Evolutionary conservation across 2,888 invertebrate species (phyloP).

Genomic region (Drosophila paranaensis): DNA sequence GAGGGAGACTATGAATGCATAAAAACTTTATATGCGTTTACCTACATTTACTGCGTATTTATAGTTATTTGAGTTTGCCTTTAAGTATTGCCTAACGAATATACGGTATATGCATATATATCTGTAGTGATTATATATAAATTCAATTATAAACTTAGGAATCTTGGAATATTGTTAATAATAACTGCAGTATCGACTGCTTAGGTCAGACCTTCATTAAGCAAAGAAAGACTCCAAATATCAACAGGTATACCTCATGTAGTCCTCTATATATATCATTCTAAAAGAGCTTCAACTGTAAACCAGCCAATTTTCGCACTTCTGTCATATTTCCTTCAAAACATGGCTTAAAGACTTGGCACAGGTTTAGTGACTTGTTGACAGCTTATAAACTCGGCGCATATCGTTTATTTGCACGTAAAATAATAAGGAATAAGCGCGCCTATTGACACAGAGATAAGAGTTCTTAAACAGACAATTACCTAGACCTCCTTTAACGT

Average conservation of each 20-base stretch:
- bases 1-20: neutral
- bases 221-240: too few relatives aligned
- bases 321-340: neutral
- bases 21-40: too few relatives aligned
- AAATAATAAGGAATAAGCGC: neutral
- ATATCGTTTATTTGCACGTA: neutral
- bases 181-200: too few relatives aligned
- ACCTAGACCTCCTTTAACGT: neutral
- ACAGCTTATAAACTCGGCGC: neutral
- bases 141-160: too few relatives aligned
- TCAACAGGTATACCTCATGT: too few relatives aligned
- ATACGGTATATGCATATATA: neutral
- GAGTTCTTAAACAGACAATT: neutral
- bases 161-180: too few relatives aligned
- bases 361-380: neutral
- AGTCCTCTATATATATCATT: too few relatives aligned
- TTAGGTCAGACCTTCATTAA: too few relatives aligned
- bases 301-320: too few relatives aligned
- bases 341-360: neutral
- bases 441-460: conserved; percentile 17
- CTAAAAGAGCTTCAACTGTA: too few relatives aligned
- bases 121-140: neutral
- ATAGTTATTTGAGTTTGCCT: neutral
- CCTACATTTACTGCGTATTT: too few relatives aligned
- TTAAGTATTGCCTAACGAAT: neutral